A percentile compares a stretch with the other conserved stretches of the same genome.
phyloP scores from a whole-genome alignment of 2,888 invertebrate species.

The Caenorhabditis japonica region DNA sequence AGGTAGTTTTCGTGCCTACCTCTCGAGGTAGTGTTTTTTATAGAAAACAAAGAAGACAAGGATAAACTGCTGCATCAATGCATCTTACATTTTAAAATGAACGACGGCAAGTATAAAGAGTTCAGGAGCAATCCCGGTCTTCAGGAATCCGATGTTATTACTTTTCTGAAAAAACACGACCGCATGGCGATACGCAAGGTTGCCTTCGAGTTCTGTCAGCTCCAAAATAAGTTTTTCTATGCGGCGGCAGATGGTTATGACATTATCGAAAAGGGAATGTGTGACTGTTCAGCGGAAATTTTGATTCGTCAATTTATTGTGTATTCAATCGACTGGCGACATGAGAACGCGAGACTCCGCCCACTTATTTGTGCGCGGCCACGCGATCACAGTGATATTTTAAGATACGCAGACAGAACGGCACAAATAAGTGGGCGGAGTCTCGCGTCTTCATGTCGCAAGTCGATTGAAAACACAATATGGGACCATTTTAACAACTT shows the following conservation, averaged over 20 bases:
- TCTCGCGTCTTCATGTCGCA: too few relatives aligned
- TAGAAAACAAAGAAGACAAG: neutral
- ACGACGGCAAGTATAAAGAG: constrained; percentile 1
- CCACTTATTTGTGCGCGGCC: too few relatives aligned
- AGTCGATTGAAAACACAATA: too few relatives aligned
- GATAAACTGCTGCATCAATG: neutral
- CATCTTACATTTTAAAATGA: neutral
- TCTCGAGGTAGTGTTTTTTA: neutral
- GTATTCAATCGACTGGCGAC: too few relatives aligned
- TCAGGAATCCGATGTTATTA: neutral
- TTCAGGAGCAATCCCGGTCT: neutral
- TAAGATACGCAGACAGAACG: too few relatives aligned
- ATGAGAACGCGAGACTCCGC: too few relatives aligned
- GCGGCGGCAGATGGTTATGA: constrained; percentile 1
- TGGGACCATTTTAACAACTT: neutral
- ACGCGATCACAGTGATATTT: too few relatives aligned
- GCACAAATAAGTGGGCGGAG: too few relatives aligned
- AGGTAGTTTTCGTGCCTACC: neutral
- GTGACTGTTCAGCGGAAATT: constrained; percentile 5
- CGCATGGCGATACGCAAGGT: neutral
- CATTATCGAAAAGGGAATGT: neutral
- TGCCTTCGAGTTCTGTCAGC: neutral
- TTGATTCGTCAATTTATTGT: constrained; percentile 4
- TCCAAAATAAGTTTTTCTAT: neutral
- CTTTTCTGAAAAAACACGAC: neutral